Base-by-base conservation (phyloP, 2,888 invertebrate species). In the Clepsis dumicolana region DNA sequence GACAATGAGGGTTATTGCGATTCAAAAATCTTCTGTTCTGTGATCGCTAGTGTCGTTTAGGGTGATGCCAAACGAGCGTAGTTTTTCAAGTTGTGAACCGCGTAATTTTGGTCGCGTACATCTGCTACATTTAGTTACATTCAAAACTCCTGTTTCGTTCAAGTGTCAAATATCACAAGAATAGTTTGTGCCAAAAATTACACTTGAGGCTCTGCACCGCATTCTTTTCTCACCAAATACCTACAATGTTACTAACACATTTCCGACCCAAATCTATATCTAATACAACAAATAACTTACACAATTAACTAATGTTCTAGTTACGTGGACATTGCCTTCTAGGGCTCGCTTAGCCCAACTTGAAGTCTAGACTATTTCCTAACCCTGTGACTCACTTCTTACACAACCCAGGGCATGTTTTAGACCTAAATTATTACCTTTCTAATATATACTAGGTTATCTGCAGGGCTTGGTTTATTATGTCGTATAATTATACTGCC, bases 381-480 rank as follows among this genome's bases (percentile, higher is more conserved):
- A 68, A 68, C 38, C 56, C 57, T 48, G 64, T 68, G 68, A 68
- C 25, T 68, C 68, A 68, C 57, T 27, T 27, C 59, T 59, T 64
- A 57, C 59, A 24, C 41, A 68, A 57, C 32, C 25, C 25, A 41
- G 68, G 59, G 59, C 68, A 64, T 64, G 64, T 64, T 68, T 68
- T 64, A 68, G 57, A 53, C 25, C 59, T 64, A 59, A 68, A 59
- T 64, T 59, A 68, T 68, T 68, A 44, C 68, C 68, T 68, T 68
- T 68, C 68, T 68, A 68, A 68, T 59, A 63, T 68, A 68, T 68
- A 59, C 68, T 63, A 63, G 63, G 24, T 64, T 63, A 68, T 59
- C 57, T 52, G 63, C 64, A 44, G 53, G 44, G 27, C 44, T 14
- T 52, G 27, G 59, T 53, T 60, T 27, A 41, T 18, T 14, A 41